Evolutionary conservation across 1,140 invertebrate species (phyloP).

Genomic region (Gonioctena quinquepunctata): DNA sequence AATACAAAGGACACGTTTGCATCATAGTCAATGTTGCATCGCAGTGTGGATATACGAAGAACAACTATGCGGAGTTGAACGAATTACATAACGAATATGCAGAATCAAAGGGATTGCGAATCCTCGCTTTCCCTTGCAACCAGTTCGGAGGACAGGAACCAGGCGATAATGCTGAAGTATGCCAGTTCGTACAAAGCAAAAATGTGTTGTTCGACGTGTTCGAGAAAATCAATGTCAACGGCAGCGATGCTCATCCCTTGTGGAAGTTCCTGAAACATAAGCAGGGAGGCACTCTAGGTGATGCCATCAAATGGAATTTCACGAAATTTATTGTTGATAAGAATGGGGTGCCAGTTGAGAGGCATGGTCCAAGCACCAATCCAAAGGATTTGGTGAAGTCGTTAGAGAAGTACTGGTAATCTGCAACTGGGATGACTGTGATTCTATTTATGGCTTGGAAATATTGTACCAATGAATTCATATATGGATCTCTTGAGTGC

Average conservation of each 20-base stretch:
- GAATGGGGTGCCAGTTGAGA: conserved; percentile 80
- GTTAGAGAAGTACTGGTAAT: conserved; percentile 72
- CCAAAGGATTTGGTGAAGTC: conserved; percentile 69
- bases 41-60: conserved; percentile 79
- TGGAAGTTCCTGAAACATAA: conserved; percentile 87
- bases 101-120: conserved; percentile 67
- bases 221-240: conserved; percentile 86
- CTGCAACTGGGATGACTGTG: background rate
- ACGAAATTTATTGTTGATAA: conserved; percentile 92
- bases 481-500: no score
- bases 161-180: conserved; percentile 71
- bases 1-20: conserved; percentile 71
- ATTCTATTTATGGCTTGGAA: background rate
- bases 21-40: conserved; percentile 88
- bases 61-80: conserved; percentile 78
- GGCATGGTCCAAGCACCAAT: conserved; percentile 76
- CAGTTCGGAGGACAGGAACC: conserved; percentile 87
- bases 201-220: conserved; percentile 82
- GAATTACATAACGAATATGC: conserved; percentile 72
- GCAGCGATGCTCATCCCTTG: conserved; percentile 79
- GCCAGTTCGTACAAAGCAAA: conserved; percentile 71
- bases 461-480: no score
- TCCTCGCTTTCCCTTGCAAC: conserved; percentile 85
- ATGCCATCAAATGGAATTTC: conserved; percentile 96
- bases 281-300: conserved; percentile 69